Evolutionary conservation across 1,140 invertebrate genomes (phyloP).

Genomic region (Amphibalanus amphitrite): DNA sequence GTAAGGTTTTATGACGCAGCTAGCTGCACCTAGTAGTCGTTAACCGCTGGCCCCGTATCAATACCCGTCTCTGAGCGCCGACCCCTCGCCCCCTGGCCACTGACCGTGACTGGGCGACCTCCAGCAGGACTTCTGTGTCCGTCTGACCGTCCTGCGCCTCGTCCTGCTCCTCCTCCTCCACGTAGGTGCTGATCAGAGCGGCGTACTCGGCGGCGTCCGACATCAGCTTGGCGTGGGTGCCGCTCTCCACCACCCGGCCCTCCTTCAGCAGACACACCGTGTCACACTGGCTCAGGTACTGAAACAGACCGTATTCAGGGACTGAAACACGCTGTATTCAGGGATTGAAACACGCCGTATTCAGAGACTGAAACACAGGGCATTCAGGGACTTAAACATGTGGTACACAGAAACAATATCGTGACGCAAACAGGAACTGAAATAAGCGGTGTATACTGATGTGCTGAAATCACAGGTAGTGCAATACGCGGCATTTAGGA

Average conservation of each 20-base stretch:
- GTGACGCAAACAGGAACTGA: too few species aligned
- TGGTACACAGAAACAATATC: too few species aligned
- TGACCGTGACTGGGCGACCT: background rate
- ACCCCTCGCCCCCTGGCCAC: constrained; percentile 8
- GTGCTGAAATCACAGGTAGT: too few species aligned
- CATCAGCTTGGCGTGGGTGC: constrained; percentile 27
- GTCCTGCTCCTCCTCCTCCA: constrained; percentile 21
- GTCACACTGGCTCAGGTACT: constrained; percentile 30
- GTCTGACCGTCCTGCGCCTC: constrained; percentile 18
- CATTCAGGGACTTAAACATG: too few species aligned
- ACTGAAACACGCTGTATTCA: too few species aligned
- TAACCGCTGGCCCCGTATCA: too few species aligned
- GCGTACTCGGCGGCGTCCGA: constrained; percentile 27
- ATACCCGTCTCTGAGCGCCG: background rate
- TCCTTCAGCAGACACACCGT: constrained; percentile 31
- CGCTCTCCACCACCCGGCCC: constrained; percentile 29
- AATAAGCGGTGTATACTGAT: too few species aligned
- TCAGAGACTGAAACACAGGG: too few species aligned
- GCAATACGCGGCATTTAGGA: too few species aligned
- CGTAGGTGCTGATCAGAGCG: constrained; percentile 27
- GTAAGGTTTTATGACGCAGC: too few species aligned
- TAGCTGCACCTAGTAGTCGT: too few species aligned
- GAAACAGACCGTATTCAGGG: constrained; percentile 20
- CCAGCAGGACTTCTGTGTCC: constrained; percentile 19
- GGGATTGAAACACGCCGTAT: too few species aligned